Evolutionary conservation across 2,797 vertebrate genomes (phyloP), one percentile per base, ranked within the genome.

Genomic region (Malurus leucopterus): DNA sequence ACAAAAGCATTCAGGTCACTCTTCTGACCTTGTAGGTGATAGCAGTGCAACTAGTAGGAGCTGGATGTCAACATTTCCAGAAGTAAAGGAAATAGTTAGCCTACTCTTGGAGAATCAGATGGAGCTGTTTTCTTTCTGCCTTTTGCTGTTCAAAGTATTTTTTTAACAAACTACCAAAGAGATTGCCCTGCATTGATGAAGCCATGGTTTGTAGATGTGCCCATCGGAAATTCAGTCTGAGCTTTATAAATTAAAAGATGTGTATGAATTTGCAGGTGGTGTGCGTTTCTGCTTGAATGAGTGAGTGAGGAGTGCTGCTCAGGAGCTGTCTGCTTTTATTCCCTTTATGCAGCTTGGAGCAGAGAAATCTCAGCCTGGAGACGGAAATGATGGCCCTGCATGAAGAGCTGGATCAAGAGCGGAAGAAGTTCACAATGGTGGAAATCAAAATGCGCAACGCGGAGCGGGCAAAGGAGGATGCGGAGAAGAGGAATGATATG

Each of bases 391-490:
- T 98, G 94, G 97, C 90, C 88, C 96, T 99, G 80, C 98, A 99
- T 0, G 99, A 99, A 59, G 99, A 99, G 95, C 97, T 99, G 95
- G 98, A 99, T 97, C 99, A 99, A 96, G 99, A 99, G 95, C 97
- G 98, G 93, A 99, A 99, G 96, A 99, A 99, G 95, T 99, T 99
- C 97, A 99, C 98, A 4, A 99, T 99, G 99, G 98, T 98, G n/a
- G 99, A 99, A 96, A 99, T 99, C 91, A 99, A 99, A 96, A 98
- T 99, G 96, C 98, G 99, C n/a, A 99, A 99, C 2, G 99, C 99
- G 0, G 99, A 99, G 94, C 97, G 99, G 4, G 99, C 99, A 9
- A 99, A 99, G 92, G 99, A 99, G 5, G 99, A 99, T 10, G 99
- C 99, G 0, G 99, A 99, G 96, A 99, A 99, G 82, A 98, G 99